phyloP scores from a whole-genome alignment of 2,797 vertebrate species.

The Kryptolebias ocellatus region DNA sequence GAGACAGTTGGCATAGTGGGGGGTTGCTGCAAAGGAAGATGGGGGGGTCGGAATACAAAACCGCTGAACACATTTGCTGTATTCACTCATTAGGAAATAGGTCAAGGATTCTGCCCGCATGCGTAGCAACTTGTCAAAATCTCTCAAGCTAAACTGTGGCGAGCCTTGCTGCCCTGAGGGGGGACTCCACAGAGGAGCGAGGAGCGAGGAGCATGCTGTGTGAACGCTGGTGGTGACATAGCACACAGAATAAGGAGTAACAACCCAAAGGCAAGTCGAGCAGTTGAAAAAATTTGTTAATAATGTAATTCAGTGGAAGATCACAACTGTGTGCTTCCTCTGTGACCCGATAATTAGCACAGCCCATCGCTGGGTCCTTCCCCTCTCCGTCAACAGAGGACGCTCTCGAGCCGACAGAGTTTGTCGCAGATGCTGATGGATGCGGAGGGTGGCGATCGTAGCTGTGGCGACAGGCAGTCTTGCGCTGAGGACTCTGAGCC shows the following conservation, averaged over 20 bases:
- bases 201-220: constrained; percentile 29
- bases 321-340: background rate
- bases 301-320: background rate
- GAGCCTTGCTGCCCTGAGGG: constrained; percentile 66
- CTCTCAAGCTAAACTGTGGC: constrained; percentile 81
- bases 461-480: constrained; percentile 8
- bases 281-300: constrained; percentile 15
- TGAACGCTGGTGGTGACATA: constrained; percentile 59
- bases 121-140: constrained; percentile 84
- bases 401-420: constrained; percentile 64
- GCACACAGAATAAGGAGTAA: constrained; percentile 37
- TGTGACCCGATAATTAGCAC: constrained; percentile 19
- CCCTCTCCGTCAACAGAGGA: constrained; percentile 68
- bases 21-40: constrained; percentile 5
- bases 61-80: constrained; percentile 71
- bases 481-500: background rate
- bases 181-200: constrained; percentile 38
- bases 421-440: constrained; percentile 30
- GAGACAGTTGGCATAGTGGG: constrained; percentile 63
- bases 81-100: constrained; percentile 87
- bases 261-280: constrained; percentile 27
- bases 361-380: constrained; percentile 5
- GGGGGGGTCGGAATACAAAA: constrained; percentile 55
- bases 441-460: constrained; percentile 20
- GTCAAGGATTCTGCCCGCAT: constrained; percentile 86